phyloP scores from a whole-genome alignment of 2,113 vertebrate genomes.

The Muntiacus reevesi region DNA sequence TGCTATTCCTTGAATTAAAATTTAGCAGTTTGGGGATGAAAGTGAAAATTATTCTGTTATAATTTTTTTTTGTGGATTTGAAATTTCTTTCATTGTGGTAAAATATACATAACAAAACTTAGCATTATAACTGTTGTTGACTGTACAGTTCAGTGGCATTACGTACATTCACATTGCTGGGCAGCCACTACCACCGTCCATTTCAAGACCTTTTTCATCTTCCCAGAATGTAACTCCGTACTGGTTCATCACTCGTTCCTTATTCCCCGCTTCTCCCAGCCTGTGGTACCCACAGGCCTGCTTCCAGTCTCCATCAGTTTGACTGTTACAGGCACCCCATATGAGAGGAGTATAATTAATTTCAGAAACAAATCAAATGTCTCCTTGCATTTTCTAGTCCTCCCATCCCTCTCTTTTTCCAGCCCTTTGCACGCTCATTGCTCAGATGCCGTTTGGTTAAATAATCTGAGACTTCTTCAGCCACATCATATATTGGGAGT shows the following conservation, averaged over 20 bases:
- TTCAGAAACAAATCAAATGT: neutral
- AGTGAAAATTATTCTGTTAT: neutral
- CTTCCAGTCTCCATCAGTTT: neutral
- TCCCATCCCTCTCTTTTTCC: neutral
- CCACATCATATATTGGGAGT: neutral
- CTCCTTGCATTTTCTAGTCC: neutral
- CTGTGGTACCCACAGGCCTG: accelerated
- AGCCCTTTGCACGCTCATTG: no score
- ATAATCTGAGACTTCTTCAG: neutral
- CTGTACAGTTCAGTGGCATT: no score
- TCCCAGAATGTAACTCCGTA: neutral
- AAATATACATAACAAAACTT: neutral
- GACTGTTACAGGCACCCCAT: neutral
- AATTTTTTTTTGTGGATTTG: neutral
- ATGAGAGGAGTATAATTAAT: neutral
- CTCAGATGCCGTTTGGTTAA: neutral
- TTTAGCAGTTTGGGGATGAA: neutral
- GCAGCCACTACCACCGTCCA: accelerated
- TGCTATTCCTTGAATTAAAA: neutral
- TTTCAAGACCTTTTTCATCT: neutral
- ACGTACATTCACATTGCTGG: no score
- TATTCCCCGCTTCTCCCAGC: accelerated
- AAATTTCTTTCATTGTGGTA: neutral
- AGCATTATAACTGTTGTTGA: neutral
- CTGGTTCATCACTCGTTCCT: accelerated